phyloP scores from a whole-genome alignment of 2,888 invertebrate genomes.

The Agriopis leucophaearia region DNA sequence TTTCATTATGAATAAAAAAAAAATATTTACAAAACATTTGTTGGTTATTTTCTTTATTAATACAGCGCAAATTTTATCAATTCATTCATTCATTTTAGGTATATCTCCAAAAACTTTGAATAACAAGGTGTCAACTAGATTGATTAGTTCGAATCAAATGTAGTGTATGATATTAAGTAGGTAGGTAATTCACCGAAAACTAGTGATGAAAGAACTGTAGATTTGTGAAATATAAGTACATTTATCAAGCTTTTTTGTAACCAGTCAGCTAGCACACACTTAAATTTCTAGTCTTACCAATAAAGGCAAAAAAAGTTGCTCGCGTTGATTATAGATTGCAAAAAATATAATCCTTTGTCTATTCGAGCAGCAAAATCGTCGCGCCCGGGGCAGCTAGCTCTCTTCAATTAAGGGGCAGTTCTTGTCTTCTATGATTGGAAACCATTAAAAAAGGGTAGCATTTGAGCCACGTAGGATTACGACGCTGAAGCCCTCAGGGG shows the following conservation, averaged over 20 bases:
- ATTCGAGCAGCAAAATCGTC: conserved; percentile 38
- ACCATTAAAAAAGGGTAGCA: conserved; percentile 65
- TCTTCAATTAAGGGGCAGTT: conserved; percentile 77
- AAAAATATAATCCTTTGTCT: conserved; percentile 34
- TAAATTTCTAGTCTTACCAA: conserved; percentile 13
- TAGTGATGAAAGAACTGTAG: neutral
- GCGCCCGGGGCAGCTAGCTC: conserved; percentile 67
- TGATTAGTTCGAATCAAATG: conserved; percentile 12
- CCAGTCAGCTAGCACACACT: conserved; percentile 7
- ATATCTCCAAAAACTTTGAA: too few species aligned
- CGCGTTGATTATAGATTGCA: conserved; percentile 36
- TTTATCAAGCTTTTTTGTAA: conserved; percentile 16
- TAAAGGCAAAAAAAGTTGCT: conserved; percentile 20
- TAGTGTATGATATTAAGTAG: neutral
- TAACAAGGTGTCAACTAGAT: neutral
- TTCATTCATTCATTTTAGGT: too few species aligned
- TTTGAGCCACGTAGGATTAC: conserved; percentile 59
- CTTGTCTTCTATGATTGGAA: conserved; percentile 78
- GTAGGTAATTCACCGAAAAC: neutral
- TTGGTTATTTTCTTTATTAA: too few species aligned
- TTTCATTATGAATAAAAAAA: too few species aligned
- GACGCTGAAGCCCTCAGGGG: conserved; percentile 55
- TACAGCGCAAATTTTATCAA: too few species aligned
- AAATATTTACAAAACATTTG: too few species aligned
- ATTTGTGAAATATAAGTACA: conserved; percentile 14